Percentiles rank a stretch among this genome's conserved stretches.
Evolutionary conservation across 1,140 invertebrate species (phyloP).

Genomic region (Armadillidium nasatum): DNA sequence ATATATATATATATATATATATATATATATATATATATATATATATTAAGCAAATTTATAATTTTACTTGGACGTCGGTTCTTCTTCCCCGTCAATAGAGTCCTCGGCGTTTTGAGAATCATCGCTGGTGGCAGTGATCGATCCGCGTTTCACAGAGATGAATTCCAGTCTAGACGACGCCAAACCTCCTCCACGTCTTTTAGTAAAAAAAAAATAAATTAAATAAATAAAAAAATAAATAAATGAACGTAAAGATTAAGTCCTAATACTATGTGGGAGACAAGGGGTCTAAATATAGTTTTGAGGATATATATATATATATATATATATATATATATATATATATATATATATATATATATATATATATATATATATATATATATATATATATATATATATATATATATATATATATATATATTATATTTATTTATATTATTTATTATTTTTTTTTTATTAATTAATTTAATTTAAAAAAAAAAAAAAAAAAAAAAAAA

Average conservation of each 20-base stretch:
- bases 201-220: conserved; percentile 28
- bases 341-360: conserved; percentile 24
- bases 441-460: too few relatives aligned
- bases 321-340: conserved; percentile 19
- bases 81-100: conserved; percentile 47
- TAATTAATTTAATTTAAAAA: too few relatives aligned
- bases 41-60: not conserved
- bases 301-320: not conserved
- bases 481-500: too few relatives aligned
- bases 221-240: too few relatives aligned
- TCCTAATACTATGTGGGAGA: too few relatives aligned
- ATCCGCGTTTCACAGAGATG: conserved; percentile 60
- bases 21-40: conserved; percentile 20
- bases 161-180: conserved; percentile 56
- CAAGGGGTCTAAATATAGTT: too few relatives aligned
- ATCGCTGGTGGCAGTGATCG: conserved; percentile 60
- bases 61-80: conserved; percentile 31
- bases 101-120: conserved; percentile 58
- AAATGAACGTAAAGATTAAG: too few relatives aligned
- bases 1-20: conserved; percentile 17
- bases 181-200: conserved; percentile 50
- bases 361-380: conserved; percentile 23
- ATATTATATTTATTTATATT: not conserved
- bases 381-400: not conserved
- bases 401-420: conserved; percentile 9